phyloP scores from a whole-genome alignment of 2,797 vertebrate genomes.

The Sciurus carolinensis region DNA sequence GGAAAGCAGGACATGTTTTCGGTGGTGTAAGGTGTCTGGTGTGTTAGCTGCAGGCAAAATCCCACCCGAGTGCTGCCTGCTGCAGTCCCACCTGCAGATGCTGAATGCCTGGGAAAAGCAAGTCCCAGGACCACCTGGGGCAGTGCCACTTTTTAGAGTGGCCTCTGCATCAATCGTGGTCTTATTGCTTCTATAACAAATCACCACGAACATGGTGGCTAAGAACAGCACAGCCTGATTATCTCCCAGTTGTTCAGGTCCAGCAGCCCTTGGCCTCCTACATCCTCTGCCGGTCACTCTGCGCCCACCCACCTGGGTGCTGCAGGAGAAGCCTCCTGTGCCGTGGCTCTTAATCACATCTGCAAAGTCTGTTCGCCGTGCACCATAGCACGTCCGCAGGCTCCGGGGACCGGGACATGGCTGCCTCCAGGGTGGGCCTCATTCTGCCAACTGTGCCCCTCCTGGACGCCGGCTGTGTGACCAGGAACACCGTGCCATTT shows the following conservation, averaged over 20 bases:
- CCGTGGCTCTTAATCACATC: too few relatives aligned
- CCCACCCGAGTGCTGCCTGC: too few relatives aligned
- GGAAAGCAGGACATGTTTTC: background rate
- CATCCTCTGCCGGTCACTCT: background rate
- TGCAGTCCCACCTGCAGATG: background rate
- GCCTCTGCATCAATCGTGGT: background rate
- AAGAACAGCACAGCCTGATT: rapidly evolving
- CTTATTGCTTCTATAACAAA: background rate
- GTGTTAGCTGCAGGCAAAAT: background rate
- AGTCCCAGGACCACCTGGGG: background rate
- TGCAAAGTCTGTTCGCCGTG: too few relatives aligned
- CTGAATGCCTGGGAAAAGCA: background rate
- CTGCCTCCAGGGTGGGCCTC: rapidly evolving
- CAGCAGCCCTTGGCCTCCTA: background rate
- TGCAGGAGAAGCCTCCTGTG: too few relatives aligned
- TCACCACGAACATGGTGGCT: background rate
- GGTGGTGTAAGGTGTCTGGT: background rate
- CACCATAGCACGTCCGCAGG: rapidly evolving
- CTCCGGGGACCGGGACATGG: rapidly evolving
- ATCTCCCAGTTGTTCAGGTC: too few relatives aligned
- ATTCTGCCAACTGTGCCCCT: too few relatives aligned
- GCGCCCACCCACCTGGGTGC: too few relatives aligned
- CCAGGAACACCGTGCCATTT: background rate
- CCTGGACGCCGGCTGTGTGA: too few relatives aligned
- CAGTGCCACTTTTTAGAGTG: rapidly evolving